Evolutionary conservation across 2,113 vertebrate species (phyloP), one percentile per base, ranked within the genome.

Genomic region (Hippoglossus stenolepis): DNA sequence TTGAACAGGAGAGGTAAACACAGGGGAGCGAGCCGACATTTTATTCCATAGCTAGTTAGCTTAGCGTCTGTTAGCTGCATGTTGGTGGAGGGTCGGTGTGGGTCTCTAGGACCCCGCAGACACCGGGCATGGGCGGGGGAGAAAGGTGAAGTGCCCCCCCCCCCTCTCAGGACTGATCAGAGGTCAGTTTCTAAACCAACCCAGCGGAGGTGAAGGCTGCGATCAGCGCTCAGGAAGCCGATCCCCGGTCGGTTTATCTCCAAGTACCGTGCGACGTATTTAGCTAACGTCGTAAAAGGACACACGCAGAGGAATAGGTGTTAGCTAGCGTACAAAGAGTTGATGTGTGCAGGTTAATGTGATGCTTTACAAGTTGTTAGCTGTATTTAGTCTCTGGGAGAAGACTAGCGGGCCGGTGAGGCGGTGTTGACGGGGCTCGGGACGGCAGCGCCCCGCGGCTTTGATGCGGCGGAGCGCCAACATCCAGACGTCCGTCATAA

Each of bases 1-100:
- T 77, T 92, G 67, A 90, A 87, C 35, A 59, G 84, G 63, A 87
- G 92, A 95, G 94, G 94, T 95, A 95, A 93, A 73, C 70, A 80
- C 8, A 15, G 65, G 13, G 5, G 70, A 38, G 12, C 51, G 2
- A 40, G 10, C 0, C 7, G 8, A 54, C 20, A 54, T 51, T 1
- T 20, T 49, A 18, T 53, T 15, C 20, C 12, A 11, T 20, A 2
- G 15, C 18, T 49, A 8, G 26, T 49, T 68, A 40, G 64, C 62
- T 28, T 11, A 49, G 54, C 64, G 26, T 5, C 2, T 20, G 2
- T 65, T 9, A 65, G 54, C 54, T 21, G 31, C 24, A 1, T 35
- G 47, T 51, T 65, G 45, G 12, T 9, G 15, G 24, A 13, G 24
- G 51, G 0, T 20, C 14, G 23, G 0, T 18, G 3, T 9, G 13